Conservation (phyloP, 2,113 vertebrate genomes). For the Vombatus ursinus region DNA sequence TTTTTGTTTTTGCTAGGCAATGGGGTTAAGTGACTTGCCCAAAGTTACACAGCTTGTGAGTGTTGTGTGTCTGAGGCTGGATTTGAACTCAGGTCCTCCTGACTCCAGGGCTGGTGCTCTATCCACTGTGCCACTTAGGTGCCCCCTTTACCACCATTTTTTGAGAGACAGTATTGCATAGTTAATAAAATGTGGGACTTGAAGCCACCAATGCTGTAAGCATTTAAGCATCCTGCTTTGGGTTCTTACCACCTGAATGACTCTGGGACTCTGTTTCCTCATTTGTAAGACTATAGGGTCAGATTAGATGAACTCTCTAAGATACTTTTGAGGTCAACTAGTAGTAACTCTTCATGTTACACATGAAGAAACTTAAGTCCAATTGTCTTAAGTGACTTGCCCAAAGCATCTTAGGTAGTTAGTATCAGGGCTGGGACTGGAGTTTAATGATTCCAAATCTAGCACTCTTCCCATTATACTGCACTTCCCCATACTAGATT, state of each 20-base stretch:
- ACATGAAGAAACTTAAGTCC: neutral
- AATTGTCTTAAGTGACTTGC: neutral
- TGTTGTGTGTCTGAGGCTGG: too few species aligned
- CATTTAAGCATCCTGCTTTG: neutral
- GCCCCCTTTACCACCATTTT: neutral
- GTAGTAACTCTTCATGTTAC: neutral
- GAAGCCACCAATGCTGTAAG: neutral
- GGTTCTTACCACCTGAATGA: conserved; percentile 44
- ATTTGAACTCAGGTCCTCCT: too few species aligned
- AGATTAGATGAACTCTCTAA: neutral
- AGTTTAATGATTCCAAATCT: neutral
- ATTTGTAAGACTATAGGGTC: conserved; percentile 48
- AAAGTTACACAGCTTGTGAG: too few species aligned
- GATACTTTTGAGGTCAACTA: neutral
- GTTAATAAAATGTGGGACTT: neutral
- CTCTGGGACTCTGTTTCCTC: neutral
- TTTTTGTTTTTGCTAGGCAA: too few species aligned
- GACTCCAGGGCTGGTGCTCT: too few species aligned
- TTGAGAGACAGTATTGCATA: neutral
- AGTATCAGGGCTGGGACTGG: neutral
- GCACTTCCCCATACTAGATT: neutral
- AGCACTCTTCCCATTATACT: neutral
- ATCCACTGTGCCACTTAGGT: too few species aligned
- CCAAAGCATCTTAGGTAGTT: neutral
- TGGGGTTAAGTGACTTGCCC: too few species aligned